Evolutionary conservation across 2,113 vertebrate species (phyloP), one percentile per base, ranked within the genome.

Genomic region (Oryzias celebensis): DNA sequence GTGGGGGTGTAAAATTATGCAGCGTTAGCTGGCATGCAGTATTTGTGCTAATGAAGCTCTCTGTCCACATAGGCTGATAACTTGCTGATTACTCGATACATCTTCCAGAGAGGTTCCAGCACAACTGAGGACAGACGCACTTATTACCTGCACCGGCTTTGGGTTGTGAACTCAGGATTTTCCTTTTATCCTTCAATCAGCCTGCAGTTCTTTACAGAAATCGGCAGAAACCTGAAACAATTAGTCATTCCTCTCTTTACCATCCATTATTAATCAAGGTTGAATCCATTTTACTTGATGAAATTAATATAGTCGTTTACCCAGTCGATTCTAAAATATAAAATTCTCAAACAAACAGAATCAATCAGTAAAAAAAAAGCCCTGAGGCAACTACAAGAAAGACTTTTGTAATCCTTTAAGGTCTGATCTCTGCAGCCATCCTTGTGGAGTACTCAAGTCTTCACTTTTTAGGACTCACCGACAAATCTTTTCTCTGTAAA

Each of bases 1-100:
- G 75, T 65, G 79, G 75, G 81, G 81, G 87, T 85, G 87, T 85
- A 75, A 81, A 89, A 87, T 87, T 86, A 75, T 89, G 87, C 87
- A 74, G 76, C 49, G 82, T 87, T 86, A 80, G 85, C 85, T 88
- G 84, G 69, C 81, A 50, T 71, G 68, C 85, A 52, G 71, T 73
- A 68, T 83, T 81, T 75, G 85, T 77, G 78, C 77, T 88, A 86
- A 88, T 89, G 87, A 89, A 88, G 87, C 84, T 76, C 84, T 71
- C 70, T 73, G 82, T 88, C 85, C 85, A 85, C 84, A 78, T 54
- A 76, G 83, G 75, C 81, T 81, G 85, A 73, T 83, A 89, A 86
- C 56, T 77, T 86, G 85, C 85, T 89, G 84, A 87, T 85, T 78
- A 79, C 84, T 88, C 72, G 62, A 84, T 83, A 78, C 77, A 73